Percentiles rank a stretch among this genome's conserved stretches.
Conservation (phyloP, 1,140 invertebrate genomes). For the Ruditapes philippinarum region DNA sequence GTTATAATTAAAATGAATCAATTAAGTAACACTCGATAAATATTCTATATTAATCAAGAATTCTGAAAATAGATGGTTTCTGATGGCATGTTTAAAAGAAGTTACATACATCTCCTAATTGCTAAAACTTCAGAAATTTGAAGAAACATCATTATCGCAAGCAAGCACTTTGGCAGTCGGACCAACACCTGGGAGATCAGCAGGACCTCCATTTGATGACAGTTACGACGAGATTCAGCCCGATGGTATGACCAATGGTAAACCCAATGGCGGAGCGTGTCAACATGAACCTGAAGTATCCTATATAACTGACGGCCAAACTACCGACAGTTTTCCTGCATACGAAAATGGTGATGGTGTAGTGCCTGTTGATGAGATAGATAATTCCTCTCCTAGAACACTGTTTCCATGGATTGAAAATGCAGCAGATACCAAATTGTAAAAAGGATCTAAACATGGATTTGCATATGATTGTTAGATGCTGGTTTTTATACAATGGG, state of each 20-base stretch:
- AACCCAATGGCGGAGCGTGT: too few relatives aligned
- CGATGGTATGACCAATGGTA: neutral
- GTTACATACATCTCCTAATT: too few relatives aligned
- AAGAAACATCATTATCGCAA: constrained; percentile 46
- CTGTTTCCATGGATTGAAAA: constrained; percentile 55
- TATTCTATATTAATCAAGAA: too few relatives aligned
- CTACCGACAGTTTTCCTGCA: neutral
- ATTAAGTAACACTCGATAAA: too few relatives aligned
- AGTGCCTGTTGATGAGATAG: constrained; percentile 34
- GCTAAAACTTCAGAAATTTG: neutral
- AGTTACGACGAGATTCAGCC: neutral
- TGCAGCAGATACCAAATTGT: constrained; percentile 44
- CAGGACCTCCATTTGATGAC: constrained; percentile 15
- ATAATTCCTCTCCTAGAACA: neutral
- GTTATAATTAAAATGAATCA: too few relatives aligned
- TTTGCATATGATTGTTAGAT: too few relatives aligned
- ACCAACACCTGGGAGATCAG: neutral
- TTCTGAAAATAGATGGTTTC: too few relatives aligned
- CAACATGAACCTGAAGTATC: neutral
- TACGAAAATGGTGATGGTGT: constrained; percentile 35
- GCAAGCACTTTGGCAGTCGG: constrained; percentile 42
- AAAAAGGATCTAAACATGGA: too few relatives aligned
- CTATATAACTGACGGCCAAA: neutral
- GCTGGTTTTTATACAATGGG: too few relatives aligned
- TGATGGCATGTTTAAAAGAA: too few relatives aligned